phyloP scores from a whole-genome alignment of 2,113 vertebrate genomes.

The Ariopsis seemanni region DNA sequence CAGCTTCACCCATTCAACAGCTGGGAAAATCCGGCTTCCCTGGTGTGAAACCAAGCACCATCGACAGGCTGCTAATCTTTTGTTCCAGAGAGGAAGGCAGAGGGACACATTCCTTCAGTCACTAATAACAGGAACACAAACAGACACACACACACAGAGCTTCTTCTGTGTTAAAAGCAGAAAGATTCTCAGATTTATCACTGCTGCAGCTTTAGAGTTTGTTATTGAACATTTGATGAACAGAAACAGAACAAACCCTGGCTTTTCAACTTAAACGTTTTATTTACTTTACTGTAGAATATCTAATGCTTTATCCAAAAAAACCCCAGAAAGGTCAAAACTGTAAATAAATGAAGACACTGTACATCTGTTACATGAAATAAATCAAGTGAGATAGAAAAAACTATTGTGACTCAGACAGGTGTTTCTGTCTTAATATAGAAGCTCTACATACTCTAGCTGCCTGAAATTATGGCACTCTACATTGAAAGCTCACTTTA shows the following conservation, averaged over 20 bases:
- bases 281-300: neutral
- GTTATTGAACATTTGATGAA: neutral
- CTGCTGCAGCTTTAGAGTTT: neutral
- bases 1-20: neutral
- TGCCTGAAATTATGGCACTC: constrained; percentile 6
- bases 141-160: constrained; percentile 8
- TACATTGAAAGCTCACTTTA: constrained; percentile 13
- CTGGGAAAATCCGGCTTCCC: neutral
- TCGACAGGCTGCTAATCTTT: constrained; percentile 20
- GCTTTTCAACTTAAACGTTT: neutral
- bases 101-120: constrained; percentile 39
- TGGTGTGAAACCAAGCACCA: constrained; percentile 18
- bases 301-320: neutral
- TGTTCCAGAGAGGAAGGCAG: constrained; percentile 30
- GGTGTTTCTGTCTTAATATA: constrained; percentile 11
- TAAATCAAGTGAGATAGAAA: neutral
- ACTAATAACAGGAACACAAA: constrained; percentile 35
- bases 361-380: constrained; percentile 6
- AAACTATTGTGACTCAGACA: neutral
- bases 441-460: constrained; percentile 11
- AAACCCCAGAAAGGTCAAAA: neutral
- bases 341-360: neutral
- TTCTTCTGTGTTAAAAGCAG: neutral
- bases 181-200: neutral
- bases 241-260: neutral